These are phyloP conservation scores for Montifringilla adamsi DNA, from an alignment of 2,113 vertebrate species.

Conservation along the genomic window DNA sequence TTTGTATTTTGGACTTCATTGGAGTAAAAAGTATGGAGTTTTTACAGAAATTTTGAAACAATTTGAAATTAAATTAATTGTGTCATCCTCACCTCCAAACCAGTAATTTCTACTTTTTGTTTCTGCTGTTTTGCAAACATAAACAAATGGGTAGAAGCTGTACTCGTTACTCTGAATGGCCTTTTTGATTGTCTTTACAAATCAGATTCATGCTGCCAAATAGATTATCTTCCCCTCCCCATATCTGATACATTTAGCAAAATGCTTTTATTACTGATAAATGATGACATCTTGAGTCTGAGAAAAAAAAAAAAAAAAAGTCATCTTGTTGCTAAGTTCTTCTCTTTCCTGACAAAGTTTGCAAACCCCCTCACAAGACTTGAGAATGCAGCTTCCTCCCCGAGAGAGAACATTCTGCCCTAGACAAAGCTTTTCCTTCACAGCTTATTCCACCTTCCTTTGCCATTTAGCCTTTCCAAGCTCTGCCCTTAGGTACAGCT, in stretches of 20 bases:
- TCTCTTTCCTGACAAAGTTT: not conserved
- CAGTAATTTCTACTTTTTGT: not conserved
- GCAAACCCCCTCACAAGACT: not conserved
- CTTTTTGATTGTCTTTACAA: not conserved
- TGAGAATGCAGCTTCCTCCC: not conserved
- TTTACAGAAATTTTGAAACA: not conserved
- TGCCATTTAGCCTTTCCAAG: not conserved
- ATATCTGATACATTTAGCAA: not conserved
- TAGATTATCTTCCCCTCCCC: not conserved
- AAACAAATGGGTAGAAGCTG: not conserved
- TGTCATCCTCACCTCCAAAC: not conserved
- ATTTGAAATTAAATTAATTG: not conserved
- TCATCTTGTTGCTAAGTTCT: not conserved
- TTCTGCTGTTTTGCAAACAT: not conserved
- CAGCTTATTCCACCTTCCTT: not conserved
- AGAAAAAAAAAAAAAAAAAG: not conserved
- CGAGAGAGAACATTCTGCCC: accelerated
- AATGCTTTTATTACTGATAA: not conserved
- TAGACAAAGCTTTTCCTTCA: not conserved
- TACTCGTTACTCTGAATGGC: not conserved
- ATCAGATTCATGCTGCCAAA: not conserved
- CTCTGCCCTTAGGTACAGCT: not conserved
- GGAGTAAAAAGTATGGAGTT: not conserved
- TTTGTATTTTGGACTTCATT: not conserved
- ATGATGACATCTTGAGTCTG: not conserved